Percentiles rank a stretch among this genome's conserved stretches.
phyloP scores from a whole-genome alignment of 2,113 vertebrate genomes.

The Strix uralensis region DNA sequence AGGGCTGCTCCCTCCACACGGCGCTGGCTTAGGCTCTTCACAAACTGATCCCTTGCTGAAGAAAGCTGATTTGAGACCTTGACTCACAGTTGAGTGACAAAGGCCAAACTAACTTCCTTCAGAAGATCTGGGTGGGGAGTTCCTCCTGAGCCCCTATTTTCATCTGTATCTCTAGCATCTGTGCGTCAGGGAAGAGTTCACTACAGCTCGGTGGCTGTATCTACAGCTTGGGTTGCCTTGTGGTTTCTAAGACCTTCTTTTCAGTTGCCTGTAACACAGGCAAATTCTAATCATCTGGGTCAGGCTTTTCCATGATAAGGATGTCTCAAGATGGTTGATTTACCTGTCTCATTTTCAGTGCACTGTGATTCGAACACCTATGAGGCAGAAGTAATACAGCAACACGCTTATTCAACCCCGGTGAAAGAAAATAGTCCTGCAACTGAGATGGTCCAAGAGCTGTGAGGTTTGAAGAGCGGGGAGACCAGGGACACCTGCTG shows the following conservation, averaged over 20 bases:
- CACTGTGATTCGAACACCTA: fast-evolving
- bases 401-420: neutral
- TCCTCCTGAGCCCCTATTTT: neutral
- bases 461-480: neutral
- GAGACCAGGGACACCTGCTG: neutral
- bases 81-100: neutral
- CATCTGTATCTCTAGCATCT: neutral
- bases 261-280: neutral
- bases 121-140: neutral
- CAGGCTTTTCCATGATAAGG: neutral
- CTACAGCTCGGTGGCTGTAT: neutral
- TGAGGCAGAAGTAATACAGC: neutral
- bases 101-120: neutral
- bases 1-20: neutral
- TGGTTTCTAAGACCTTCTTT: neutral
- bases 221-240: neutral
- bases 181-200: neutral
- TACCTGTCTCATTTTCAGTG: neutral
- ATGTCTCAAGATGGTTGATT: neutral
- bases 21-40: neutral
- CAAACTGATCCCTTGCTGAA: neutral
- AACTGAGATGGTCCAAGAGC: neutral
- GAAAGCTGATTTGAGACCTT: neutral
- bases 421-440: neutral
- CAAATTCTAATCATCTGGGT: neutral